Evolutionary conservation across 2,797 vertebrate species (phyloP).

Genomic region (Erpetoichthys calabaricus): DNA sequence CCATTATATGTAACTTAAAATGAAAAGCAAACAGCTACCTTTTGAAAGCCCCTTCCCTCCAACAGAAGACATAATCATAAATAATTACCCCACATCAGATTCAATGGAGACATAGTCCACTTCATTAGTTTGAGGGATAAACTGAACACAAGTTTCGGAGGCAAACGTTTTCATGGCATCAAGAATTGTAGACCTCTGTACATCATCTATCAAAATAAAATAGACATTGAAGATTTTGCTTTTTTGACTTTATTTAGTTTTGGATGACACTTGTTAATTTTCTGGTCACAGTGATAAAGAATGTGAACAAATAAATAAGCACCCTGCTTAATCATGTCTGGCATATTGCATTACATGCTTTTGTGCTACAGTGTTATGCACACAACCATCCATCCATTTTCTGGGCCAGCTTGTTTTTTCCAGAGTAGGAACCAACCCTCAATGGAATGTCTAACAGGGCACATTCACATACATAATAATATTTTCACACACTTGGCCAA

Average conservation of each 20-base stretch:
- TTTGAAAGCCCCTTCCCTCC: too few relatives aligned
- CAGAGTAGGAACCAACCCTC: constrained; percentile 10
- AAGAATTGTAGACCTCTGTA: constrained; percentile 24
- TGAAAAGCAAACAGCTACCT: too few relatives aligned
- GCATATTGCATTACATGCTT: constrained; percentile 15
- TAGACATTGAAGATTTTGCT: not conserved
- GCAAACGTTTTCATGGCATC: constrained; percentile 36
- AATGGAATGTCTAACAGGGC: too few relatives aligned
- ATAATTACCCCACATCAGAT: constrained; percentile 28
- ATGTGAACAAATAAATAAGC: constrained; percentile 1
- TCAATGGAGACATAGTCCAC: constrained; percentile 26
- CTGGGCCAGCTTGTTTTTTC: too few relatives aligned
- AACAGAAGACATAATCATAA: too few relatives aligned
- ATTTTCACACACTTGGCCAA: too few relatives aligned
- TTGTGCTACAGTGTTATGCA: not conserved
- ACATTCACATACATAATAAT: too few relatives aligned
- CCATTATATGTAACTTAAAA: too few relatives aligned
- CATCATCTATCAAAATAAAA: constrained; percentile 22
- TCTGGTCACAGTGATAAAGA: not conserved
- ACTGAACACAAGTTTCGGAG: constrained; percentile 33
- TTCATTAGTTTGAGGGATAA: constrained; percentile 32
- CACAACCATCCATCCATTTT: constrained; percentile 1
- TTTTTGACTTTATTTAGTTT: too few relatives aligned
- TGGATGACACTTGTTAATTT: too few relatives aligned
- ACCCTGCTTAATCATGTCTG: not conserved